phyloP scores from a whole-genome alignment of 2,797 vertebrate genomes.

The Pagetopsis macropterus region DNA sequence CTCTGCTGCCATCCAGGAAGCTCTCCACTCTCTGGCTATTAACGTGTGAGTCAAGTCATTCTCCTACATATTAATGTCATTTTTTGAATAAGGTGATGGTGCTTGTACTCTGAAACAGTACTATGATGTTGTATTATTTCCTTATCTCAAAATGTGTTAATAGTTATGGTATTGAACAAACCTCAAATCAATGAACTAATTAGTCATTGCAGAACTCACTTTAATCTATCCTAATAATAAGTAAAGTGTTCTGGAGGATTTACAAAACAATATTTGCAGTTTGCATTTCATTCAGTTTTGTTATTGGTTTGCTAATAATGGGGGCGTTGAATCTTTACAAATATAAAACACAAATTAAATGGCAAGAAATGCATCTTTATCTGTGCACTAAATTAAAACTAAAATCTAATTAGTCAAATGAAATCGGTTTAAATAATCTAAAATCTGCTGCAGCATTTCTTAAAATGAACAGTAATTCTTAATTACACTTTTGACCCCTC shows the following conservation, averaged over 20 bases:
- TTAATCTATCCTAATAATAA: background rate
- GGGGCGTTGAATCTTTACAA: background rate
- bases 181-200: background rate
- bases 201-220: background rate
- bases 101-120: background rate
- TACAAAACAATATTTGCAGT: no score
- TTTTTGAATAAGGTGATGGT: background rate
- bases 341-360: background rate
- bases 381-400: background rate
- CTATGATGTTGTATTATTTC: background rate
- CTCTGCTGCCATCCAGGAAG: constrained; percentile 25
- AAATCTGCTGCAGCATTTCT: background rate
- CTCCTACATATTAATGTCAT: background rate
- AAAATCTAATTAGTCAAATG: no score
- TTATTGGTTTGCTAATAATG: no score
- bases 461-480: background rate
- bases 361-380: background rate
- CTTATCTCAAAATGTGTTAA: background rate
- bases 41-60: constrained; percentile 8
- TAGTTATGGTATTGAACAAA: background rate
- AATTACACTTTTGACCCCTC: background rate
- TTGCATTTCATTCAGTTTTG: no score
- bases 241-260: background rate
- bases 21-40: background rate
- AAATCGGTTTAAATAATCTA: no score